Conservation (phyloP, 2,888 invertebrate species). For the Monochamus alternatus region DNA sequence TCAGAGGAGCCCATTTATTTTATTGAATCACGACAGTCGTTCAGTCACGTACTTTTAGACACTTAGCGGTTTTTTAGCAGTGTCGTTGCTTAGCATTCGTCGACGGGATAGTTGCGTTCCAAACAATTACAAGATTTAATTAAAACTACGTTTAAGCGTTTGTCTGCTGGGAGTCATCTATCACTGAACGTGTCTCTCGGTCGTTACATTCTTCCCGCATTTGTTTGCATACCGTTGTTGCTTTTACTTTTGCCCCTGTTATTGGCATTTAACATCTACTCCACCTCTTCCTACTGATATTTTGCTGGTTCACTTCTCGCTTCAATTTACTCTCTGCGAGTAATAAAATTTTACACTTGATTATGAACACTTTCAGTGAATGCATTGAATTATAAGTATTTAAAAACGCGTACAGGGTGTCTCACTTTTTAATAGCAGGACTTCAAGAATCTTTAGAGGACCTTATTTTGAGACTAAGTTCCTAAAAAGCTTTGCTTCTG, state of each 20-base stretch:
- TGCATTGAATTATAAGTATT: neutral
- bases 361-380: neutral
- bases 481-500: too few species aligned
- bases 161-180: conserved; percentile 71
- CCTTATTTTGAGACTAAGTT: too few species aligned
- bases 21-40: conserved; percentile 70
- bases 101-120: conserved; percentile 66
- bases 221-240: conserved; percentile 66
- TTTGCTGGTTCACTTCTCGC: conserved; percentile 27
- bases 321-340: conserved; percentile 15
- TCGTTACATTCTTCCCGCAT: conserved; percentile 67
- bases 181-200: conserved; percentile 69
- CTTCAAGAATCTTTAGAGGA: too few species aligned
- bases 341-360: conserved; percentile 15
- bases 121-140: conserved; percentile 73
- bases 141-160: conserved; percentile 71
- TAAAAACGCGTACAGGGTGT: too few species aligned
- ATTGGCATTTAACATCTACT: conserved; percentile 48
- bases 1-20: conserved; percentile 67
- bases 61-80: conserved; percentile 69
- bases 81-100: conserved; percentile 61
- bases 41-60: conserved; percentile 69
- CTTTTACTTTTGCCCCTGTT: conserved; percentile 60
- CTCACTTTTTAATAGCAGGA: too few species aligned
- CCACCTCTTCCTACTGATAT: conserved; percentile 36